A percentile compares a stretch with the other conserved stretches of the same genome.
Evolutionary conservation across 2,888 invertebrate genomes (phyloP).

Genomic region (Drosophila kokeensis): DNA sequence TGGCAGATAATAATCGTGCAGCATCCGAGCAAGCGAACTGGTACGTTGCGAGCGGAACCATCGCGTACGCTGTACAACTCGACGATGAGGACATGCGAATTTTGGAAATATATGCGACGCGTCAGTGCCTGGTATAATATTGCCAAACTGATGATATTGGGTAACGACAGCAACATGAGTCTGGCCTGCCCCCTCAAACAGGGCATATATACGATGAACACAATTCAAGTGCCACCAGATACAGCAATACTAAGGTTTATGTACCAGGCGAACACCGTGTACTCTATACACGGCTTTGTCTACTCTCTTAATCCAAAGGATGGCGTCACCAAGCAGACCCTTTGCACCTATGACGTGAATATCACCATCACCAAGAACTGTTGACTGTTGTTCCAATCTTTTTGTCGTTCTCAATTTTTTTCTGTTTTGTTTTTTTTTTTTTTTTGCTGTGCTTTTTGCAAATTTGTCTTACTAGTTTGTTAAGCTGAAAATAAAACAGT

Average conservation of each 20-base stretch:
- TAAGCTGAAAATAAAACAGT: conserved; percentile 26
- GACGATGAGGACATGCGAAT: conserved; percentile 72
- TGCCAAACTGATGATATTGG: conserved; percentile 59
- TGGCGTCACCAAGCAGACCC: conserved; percentile 33
- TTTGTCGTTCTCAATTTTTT: background rate
- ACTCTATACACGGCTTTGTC: conserved; percentile 69
- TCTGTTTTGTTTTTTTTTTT: background rate
- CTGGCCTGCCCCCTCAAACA: conserved; percentile 72
- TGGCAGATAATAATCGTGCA: conserved; percentile 74
- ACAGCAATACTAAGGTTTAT: conserved; percentile 73
- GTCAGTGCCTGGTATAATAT: conserved; percentile 71
- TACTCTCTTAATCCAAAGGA: conserved; percentile 58
- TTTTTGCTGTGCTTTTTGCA: background rate
- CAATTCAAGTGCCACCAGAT: conserved; percentile 75
- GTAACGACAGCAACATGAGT: conserved; percentile 73
- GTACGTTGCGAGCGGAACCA: conserved; percentile 20
- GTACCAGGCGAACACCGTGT: conserved; percentile 75
- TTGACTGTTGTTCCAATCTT: conserved; percentile 27
- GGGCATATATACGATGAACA: conserved; percentile 70
- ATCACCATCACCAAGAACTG: conserved; percentile 75
- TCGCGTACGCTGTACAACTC: conserved; percentile 69
- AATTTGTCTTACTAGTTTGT: conserved; percentile 20
- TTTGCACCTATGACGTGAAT: conserved; percentile 76
- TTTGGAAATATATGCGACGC: conserved; percentile 70
- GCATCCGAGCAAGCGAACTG: conserved; percentile 43